Percentiles rank a stretch among this genome's conserved stretches.
Evolutionary conservation across 1,140 invertebrate genomes (phyloP).

Genomic region (Drosophila chauvacae): DNA sequence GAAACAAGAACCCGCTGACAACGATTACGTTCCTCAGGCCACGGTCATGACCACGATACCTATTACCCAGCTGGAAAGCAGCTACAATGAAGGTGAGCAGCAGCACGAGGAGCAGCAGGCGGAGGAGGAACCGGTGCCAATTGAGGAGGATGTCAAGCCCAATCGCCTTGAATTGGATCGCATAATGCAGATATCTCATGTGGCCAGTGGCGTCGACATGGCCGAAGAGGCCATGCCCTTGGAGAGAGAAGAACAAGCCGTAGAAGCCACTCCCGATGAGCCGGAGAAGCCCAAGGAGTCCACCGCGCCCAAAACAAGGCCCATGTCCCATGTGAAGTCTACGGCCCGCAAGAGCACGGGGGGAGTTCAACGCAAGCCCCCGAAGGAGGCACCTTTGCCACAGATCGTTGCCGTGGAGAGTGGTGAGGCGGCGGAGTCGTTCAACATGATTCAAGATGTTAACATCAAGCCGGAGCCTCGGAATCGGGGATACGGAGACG

Average conservation of each 20-base stretch:
- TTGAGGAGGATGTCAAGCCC: slow-evolving; percentile 68
- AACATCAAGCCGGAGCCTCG: slow-evolving; percentile 71
- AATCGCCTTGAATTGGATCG: slow-evolving; percentile 75
- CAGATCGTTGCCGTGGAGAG: slow-evolving; percentile 67
- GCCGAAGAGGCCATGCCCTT: slow-evolving; percentile 54
- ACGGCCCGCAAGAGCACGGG: slow-evolving; percentile 69
- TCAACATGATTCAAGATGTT: slow-evolving; percentile 31
- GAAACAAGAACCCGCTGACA: slow-evolving; percentile 68
- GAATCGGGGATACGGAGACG: slow-evolving; percentile 64
- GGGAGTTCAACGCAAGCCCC: slow-evolving; percentile 4
- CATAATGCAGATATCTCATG: slow-evolving; percentile 68
- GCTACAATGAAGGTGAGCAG: slow-evolving; percentile 15
- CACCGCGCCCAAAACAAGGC: background rate
- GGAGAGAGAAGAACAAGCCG: slow-evolving; percentile 26
- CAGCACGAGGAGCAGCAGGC: background rate
- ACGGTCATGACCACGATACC: slow-evolving; percentile 79
- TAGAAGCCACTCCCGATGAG: slow-evolving; percentile 46
- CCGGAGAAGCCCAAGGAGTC: background rate
- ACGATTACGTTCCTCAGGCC: slow-evolving; percentile 37
- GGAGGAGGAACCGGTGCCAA: background rate
- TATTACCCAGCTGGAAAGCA: slow-evolving; percentile 64
- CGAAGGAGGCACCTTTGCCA: slow-evolving; percentile 32
- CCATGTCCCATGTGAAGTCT: slow-evolving; percentile 17
- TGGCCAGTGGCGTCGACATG: slow-evolving; percentile 71
- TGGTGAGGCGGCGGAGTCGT: slow-evolving; percentile 38